Conservation (phyloP, 2,888 invertebrate genomes). For the Brachyptera risi region DNA sequence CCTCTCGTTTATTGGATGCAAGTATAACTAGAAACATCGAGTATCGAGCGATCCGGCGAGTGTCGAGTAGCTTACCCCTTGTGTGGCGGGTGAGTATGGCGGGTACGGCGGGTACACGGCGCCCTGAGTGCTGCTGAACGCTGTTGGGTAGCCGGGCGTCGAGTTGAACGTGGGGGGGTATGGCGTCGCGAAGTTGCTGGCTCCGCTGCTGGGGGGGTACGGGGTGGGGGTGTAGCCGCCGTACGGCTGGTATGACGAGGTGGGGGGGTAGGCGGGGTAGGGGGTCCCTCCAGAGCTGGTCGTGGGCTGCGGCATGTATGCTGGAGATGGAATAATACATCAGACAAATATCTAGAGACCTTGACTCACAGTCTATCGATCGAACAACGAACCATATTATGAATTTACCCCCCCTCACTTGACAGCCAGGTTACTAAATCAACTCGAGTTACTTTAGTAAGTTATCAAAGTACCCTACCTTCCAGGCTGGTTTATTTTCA, state of each 20-base stretch:
- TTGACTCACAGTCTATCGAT: no score
- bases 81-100: slow-evolving; percentile 38
- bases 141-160: slow-evolving; percentile 30
- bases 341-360: no score
- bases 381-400: no score
- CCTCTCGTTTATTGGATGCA: not conserved
- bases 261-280: slow-evolving; percentile 37
- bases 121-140: slow-evolving; percentile 7
- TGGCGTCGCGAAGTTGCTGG: not conserved
- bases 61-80: slow-evolving; percentile 20
- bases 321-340: no score
- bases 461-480: no score
- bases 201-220: slow-evolving; percentile 9
- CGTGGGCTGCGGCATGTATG: slow-evolving; percentile 46
- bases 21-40: no score
- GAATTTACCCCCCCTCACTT: no score
- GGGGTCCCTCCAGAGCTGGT: slow-evolving; percentile 27
- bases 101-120: slow-evolving; percentile 43
- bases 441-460: no score
- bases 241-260: slow-evolving; percentile 39
- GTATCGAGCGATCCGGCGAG: no score
- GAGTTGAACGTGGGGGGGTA: slow-evolving; percentile 52
- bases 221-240: slow-evolving; percentile 37
- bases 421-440: no score
- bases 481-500: no score